Evolutionary conservation across 2,888 invertebrate species (phyloP).

Genomic region (Ptychoptera albimana): DNA sequence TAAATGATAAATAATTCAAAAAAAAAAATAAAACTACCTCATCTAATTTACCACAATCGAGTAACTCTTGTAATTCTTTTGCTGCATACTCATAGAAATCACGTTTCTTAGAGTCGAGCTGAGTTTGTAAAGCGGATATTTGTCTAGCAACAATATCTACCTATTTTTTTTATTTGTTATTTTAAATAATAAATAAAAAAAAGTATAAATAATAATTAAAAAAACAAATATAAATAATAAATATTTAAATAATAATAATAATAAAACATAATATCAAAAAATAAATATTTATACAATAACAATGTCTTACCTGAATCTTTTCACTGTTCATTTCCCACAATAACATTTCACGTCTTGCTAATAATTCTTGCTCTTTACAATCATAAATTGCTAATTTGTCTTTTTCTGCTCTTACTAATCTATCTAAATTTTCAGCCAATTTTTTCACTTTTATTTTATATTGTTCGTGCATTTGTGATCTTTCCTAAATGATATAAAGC

Average conservation of each 20-base stretch:
- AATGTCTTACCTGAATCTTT: constrained; percentile 25
- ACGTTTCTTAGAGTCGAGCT: constrained; percentile 36
- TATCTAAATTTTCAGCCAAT: constrained; percentile 33
- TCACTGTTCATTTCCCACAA: constrained; percentile 31
- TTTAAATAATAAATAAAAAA: constrained; percentile 21
- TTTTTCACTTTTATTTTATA: constrained; percentile 28
- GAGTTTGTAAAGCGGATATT: constrained; percentile 38
- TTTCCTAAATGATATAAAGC: constrained; percentile 29
- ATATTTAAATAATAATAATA: constrained; percentile 16
- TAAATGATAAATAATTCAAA: constrained; percentile 8
- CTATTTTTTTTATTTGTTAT: constrained; percentile 27
- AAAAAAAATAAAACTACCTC: constrained; percentile 29
- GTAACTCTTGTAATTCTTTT: constrained; percentile 34
- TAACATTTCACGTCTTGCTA: constrained; percentile 29
- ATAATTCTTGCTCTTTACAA: constrained; percentile 34
- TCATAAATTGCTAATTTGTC: constrained; percentile 39
- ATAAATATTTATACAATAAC: constrained; percentile 12
- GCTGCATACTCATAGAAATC: constrained; percentile 37
- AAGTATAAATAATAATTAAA: constrained; percentile 21
- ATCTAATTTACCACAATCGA: constrained; percentile 34
- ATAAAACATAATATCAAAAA: constrained; percentile 11
- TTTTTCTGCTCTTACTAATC: constrained; percentile 32
- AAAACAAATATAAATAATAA: constrained; percentile 17
- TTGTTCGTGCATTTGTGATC: constrained; percentile 31
- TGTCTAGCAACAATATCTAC: constrained; percentile 49